Base-by-base conservation (phyloP, 1,140 invertebrate species). In the Mizuhopecten yessoensis region DNA sequence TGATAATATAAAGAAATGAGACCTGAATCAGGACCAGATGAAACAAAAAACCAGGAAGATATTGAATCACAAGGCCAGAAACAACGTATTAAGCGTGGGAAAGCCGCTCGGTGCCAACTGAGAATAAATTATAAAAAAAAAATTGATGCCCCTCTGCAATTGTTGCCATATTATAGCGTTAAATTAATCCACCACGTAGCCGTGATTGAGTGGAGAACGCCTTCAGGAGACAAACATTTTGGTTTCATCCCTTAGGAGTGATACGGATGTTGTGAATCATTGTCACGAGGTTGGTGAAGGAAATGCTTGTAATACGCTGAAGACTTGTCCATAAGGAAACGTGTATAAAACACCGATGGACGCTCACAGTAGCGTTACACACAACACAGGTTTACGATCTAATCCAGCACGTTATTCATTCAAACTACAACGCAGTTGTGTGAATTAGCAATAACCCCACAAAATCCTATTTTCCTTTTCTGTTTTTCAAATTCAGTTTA, bases 201-300 rank as follows among this genome's bases (percentile, higher is more conserved):
- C 23, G n/a, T 75, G 57, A 75, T 75, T 1, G n/a, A 75, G 11
- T 17, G 57, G 23, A 3, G 57, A n/a, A 75, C n/a, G 23, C 23
- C 23, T 75, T 75, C 57, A 29, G 5, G 57, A 75, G 57, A 75
- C 57, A 75, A n/a, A 75, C 57, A n/a, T 75, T 75, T 75, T 75
- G 29, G n/a, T 75, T 3, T n/a, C 5, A 29, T 29, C 23, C 57
- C n/a, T 75, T 29, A 75, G n/a, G 57, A n/a, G n/a, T 17, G 13
- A 7, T 39, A 39, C n/a, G n/a, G n/a, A n/a, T 5, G 11, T 29
- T 29, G 57, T 29, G 57, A 75, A 75, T 29, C 57, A n/a, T 29
- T n/a, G n/a, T n/a, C 23, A 17, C 57, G 29, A 75, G 57, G 57
- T 29, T 7, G 5, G 23, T n/a, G 0, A 5, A 75, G 57, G 57